Percentiles rank a stretch among this genome's conserved stretches.
phyloP scores from a whole-genome alignment of 2,113 vertebrate species.

The Corvus cornix region DNA sequence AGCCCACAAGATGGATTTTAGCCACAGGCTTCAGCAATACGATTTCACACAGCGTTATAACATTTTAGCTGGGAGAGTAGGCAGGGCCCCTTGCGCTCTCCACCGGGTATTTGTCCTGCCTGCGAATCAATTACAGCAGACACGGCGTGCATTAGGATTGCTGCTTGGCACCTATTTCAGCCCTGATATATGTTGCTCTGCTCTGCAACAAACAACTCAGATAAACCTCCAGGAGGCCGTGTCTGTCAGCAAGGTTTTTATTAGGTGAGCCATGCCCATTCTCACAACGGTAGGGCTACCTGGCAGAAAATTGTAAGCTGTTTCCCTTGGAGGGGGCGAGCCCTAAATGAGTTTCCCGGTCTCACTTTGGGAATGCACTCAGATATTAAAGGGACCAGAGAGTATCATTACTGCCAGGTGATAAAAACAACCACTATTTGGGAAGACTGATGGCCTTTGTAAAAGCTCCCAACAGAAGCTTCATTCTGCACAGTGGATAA shows the following conservation, averaged over 20 bases:
- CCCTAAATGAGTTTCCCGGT: background rate
- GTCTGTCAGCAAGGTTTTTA: constrained; percentile 64
- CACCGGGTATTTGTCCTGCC: constrained; percentile 63
- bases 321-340: background rate
- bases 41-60: constrained; percentile 64
- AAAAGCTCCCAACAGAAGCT: constrained; percentile 3
- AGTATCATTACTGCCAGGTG: constrained; percentile 9
- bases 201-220: constrained; percentile 56
- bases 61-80: constrained; percentile 32
- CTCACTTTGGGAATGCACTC: background rate
- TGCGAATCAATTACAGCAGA: constrained; percentile 72
- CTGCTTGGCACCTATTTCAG: constrained; percentile 63
- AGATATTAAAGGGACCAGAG: constrained; percentile 50
- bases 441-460: constrained; percentile 10
- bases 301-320: constrained; percentile 34
- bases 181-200: constrained; percentile 67
- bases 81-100: constrained; percentile 41
- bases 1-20: constrained; percentile 26
- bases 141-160: constrained; percentile 53
- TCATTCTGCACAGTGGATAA: constrained; percentile 16
- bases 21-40: constrained; percentile 29
- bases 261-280: constrained; percentile 53
- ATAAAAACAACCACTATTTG: constrained; percentile 48
- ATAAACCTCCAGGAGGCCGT: constrained; percentile 59
- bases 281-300: constrained; percentile 43